Conservation (phyloP, 2,797 vertebrate species). For the Coregonus sp. region DNA sequence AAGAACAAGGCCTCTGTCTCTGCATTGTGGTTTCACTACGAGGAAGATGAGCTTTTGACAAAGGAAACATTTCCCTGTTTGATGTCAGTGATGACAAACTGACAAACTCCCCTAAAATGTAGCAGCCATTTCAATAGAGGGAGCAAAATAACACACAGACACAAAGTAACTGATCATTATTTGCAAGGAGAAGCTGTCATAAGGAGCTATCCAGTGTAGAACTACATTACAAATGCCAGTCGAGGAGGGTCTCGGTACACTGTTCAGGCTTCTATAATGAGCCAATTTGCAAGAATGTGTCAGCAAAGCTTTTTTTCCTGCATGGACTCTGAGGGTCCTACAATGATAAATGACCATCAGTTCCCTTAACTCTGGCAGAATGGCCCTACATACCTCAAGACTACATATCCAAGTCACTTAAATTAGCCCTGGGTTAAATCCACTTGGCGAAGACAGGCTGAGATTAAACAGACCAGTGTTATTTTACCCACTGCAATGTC, state of each 20-base stretch:
- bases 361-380: background rate
- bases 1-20: constrained; percentile 4
- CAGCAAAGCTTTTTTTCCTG: background rate
- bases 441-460: no score
- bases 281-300: constrained; percentile 34
- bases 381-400: no score
- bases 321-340: background rate
- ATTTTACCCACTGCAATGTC: background rate
- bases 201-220: constrained; percentile 4
- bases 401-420: no score
- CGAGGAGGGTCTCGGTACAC: background rate
- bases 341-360: background rate
- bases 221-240: constrained; percentile 39
- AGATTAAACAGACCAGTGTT: no score
- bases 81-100: constrained; percentile 59
- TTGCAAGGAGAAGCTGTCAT: constrained; percentile 35
- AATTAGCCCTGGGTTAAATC: no score
- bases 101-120: constrained; percentile 31
- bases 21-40: constrained; percentile 41
- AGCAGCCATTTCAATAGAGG: constrained; percentile 33
- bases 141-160: constrained; percentile 40
- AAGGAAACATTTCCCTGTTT: constrained; percentile 40
- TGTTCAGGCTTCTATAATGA: constrained; percentile 34
- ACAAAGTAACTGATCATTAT: constrained; percentile 42
- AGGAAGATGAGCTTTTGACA: constrained; percentile 43